Base-by-base conservation (phyloP, 2,113 vertebrate species). In the Nyctibius bracteatus region DNA sequence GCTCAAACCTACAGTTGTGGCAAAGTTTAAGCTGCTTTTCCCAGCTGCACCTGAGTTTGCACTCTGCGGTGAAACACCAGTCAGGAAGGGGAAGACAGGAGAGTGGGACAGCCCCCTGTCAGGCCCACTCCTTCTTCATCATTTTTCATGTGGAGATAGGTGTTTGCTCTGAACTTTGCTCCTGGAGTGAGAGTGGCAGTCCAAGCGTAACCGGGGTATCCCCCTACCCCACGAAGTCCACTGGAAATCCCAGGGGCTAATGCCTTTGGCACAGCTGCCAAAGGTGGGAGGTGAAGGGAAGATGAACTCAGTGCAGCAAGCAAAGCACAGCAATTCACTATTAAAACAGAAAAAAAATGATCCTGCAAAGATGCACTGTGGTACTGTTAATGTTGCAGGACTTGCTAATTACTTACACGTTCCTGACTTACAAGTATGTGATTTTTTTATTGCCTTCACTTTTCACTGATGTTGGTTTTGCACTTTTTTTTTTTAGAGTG, bases 1-100 rank as follows among this genome's bases (percentile, higher is more conserved):
- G 16, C 37, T 93, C n/a, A 74, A 66, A 55, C 46, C 5, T 0
- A 0, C 11, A 31, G 12, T 0, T 19, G 8, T 19, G 58, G 22
- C 25, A 55, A 72, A 63, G 16, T 37, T 91, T 35, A 35, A 52
- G 37, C 10, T 49, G 24, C 23, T 57, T 66, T 79, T 66, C 22
- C 46, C 39, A 49, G 30, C 21, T 54, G 66, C 6, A 18, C 8
- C 5, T 4, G 6, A 37, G 19, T 6, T 81, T 72, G 55, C 46
- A 10, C 41, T 66, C 46, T 35, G n/a, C n/a, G 39, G 46, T 14
- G 46, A 54, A 71, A 39, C 46, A 39, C 21, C 39, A 44, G 6
- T 24, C 62, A 65, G 35, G 67, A 90, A 72, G 28, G 14, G 21
- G 23, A 21, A 8, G 23, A 13, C 0, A 0, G n/a, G 46, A 74